These are phyloP conservation scores for Theretra japonica DNA, from an alignment of 2,888 invertebrate genomes.

Conservation along the genomic window DNA sequence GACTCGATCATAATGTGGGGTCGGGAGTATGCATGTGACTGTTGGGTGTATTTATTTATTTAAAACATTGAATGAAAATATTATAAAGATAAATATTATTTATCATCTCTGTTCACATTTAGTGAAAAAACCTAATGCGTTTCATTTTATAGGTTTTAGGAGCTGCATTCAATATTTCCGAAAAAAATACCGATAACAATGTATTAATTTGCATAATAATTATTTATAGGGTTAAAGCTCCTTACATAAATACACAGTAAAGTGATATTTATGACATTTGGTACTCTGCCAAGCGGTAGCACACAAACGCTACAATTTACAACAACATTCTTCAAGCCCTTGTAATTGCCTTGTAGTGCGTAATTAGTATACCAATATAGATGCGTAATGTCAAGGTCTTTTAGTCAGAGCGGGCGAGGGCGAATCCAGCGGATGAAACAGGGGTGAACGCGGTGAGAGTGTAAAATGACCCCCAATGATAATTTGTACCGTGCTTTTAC, in stretches of 20 bases:
- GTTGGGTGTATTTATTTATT: too few relatives aligned
- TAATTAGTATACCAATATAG: constrained; percentile 54
- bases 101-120: too few relatives aligned
- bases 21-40: too few relatives aligned
- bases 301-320: constrained; percentile 4
- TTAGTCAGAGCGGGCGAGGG: constrained; percentile 47
- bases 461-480: neutral
- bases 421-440: constrained; percentile 46
- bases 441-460: neutral
- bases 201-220: neutral
- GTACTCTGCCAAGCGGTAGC: constrained; percentile 1
- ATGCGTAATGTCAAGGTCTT: constrained; percentile 57
- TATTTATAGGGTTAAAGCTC: constrained; percentile 15
- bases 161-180: too few relatives aligned
- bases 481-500: neutral
- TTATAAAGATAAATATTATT: too few relatives aligned
- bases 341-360: constrained; percentile 49
- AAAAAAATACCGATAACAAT: too few relatives aligned
- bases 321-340: constrained; percentile 44
- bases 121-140: too few relatives aligned
- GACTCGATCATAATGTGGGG: too few relatives aligned
- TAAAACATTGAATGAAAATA: too few relatives aligned
- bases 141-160: too few relatives aligned
- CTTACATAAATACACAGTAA: neutral
- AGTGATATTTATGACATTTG: constrained; percentile 3